Percentiles rank a stretch among this genome's conserved stretches.
Evolutionary conservation across 2,113 vertebrate genomes (phyloP).

Genomic region (Salminus brasiliensis): DNA sequence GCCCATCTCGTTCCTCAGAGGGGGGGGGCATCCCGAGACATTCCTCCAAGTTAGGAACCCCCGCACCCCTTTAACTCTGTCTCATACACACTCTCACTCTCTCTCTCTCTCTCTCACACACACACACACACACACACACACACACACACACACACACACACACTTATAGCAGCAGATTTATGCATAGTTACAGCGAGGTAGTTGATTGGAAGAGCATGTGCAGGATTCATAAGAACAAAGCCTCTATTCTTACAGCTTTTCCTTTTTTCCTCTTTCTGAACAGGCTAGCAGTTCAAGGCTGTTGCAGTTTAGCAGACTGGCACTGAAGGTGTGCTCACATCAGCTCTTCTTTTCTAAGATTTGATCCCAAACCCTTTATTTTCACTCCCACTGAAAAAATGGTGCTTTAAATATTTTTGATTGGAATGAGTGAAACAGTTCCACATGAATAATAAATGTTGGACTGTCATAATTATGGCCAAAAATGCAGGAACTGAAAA

Average conservation of each 20-base stretch:
- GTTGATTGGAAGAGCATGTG: conserved; percentile 16
- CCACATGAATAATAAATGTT: too few species aligned
- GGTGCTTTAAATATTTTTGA: too few species aligned
- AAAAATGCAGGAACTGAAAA: too few species aligned
- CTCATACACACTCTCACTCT: conserved; percentile 30
- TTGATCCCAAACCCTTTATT: background rate
- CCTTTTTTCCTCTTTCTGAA: background rate
- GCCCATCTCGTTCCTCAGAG: conserved; percentile 63
- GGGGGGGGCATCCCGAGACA: conserved; percentile 58
- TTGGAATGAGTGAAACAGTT: too few species aligned
- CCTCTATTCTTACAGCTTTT: background rate
- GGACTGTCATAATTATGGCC: too few species aligned
- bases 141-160: conserved; percentile 4
- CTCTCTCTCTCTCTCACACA: conserved; percentile 31
- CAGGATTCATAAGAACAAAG: conserved; percentile 3
- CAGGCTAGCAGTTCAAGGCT: background rate
- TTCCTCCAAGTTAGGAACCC: conserved; percentile 58
- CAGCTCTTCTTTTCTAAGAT: background rate
- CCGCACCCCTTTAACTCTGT: conserved; percentile 50
- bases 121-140: background rate
- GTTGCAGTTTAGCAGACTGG: background rate
- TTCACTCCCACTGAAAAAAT: background rate
- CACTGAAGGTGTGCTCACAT: background rate
- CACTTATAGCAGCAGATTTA: background rate
- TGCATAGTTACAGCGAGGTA: background rate